phyloP scores from a whole-genome alignment of 1,140 invertebrate species.

The Leptinotarsa texana region DNA sequence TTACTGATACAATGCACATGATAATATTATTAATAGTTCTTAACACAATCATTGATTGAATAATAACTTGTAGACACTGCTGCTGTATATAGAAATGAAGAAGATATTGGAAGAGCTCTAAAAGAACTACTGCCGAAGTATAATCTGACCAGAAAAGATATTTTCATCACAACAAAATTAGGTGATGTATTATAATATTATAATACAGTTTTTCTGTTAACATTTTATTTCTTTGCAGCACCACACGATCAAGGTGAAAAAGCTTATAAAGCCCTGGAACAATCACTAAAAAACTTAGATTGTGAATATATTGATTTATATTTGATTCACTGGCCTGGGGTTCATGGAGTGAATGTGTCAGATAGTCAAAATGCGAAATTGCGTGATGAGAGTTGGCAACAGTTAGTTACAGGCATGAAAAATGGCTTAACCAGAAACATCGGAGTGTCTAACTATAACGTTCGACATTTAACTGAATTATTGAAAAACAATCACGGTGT shows the following conservation, averaged over 20 bases:
- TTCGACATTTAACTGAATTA: constrained; percentile 72
- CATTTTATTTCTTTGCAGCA: constrained; percentile 55
- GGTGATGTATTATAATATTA: constrained; percentile 57
- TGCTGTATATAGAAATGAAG: constrained; percentile 74
- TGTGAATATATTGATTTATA: constrained; percentile 80
- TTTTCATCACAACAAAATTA: constrained; percentile 80
- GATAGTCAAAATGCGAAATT: constrained; percentile 11
- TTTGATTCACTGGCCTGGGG: constrained; percentile 84
- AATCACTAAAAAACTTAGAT: constrained; percentile 68
- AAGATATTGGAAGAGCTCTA: constrained; percentile 67
- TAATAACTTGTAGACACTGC: constrained; percentile 69
- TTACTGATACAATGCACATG: constrained; percentile 23
- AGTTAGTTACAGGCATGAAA: constrained; percentile 67
- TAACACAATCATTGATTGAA: constrained; percentile 15
- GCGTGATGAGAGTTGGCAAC: constrained; percentile 67
- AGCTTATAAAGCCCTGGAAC: constrained; percentile 62
- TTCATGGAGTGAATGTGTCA: constrained; percentile 42
- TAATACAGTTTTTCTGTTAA: background rate
- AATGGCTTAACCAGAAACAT: constrained; percentile 69
- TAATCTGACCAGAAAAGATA: constrained; percentile 68
- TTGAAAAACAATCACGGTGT: constrained; percentile 62
- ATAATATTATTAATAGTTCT: constrained; percentile 26
- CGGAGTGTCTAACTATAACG: constrained; percentile 83
- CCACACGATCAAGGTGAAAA: constrained; percentile 71
- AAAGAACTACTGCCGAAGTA: constrained; percentile 65